Base-by-base conservation (phyloP, 2,113 vertebrate species). In the Castor canadensis region DNA sequence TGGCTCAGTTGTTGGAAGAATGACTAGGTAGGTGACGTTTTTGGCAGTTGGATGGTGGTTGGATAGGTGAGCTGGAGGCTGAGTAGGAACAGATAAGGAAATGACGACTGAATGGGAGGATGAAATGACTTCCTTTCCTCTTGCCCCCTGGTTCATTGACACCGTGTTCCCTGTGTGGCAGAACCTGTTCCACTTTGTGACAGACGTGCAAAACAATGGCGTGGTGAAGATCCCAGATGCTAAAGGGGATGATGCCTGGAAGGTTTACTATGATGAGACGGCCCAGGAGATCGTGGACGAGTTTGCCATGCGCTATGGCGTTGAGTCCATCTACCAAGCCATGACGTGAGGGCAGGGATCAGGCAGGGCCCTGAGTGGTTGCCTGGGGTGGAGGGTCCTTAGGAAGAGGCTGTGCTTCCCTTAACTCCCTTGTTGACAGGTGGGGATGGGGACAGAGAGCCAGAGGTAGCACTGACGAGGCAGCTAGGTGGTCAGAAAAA, bases 261-360 rank as follows among this genome's bases (percentile, higher is more conserved):
- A 99, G 96, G 99, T 99, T 6, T 99, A 99, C 97, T 99, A 99
- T 5, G 99, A 99, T 15, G 99, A 99, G 98, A 99, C 99, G 0
- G 99, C 99, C 0, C 99, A 99, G 98, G 99, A 99, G 98, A 99
- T 99, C 0, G 99, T 99, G 75, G 99, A 99, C 0, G 99, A 99
- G 98, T 99, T 99, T 73, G 99, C 99, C 64, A 99, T 99, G 99
- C 99, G 99, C 97, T 99, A 99, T 0, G 99, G 99, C 1, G 99
- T 99, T 11, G 99, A 99, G 98, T 99, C 99, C 98, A 99, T 99
- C 98, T 99, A 99, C 97, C 99, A 99, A 98, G 99, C 99, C 96
- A 99, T 99, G 99, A 99, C 99, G 99, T 99, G 98, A 98, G 99
- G 85, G 71, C 47, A 81, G 38, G 35, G 67, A 45, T 8, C 22